Conservation (phyloP, 2,113 vertebrate species). For the Scortum barcoo region DNA sequence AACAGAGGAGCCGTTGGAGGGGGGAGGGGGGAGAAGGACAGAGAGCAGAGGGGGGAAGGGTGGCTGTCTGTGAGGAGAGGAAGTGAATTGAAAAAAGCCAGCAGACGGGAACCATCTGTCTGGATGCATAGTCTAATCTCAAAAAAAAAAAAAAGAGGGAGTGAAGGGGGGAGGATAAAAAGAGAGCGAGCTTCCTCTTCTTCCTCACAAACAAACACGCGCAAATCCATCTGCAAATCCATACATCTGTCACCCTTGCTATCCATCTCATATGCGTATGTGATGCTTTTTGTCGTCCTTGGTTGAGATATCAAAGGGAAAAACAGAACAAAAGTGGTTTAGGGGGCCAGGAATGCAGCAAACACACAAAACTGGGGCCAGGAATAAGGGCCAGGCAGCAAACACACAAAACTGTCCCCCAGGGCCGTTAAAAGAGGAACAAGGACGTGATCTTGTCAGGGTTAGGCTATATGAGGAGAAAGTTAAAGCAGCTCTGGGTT, state of each 20-base stretch:
- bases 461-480: conserved; percentile 25
- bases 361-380: conserved; percentile 61
- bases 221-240: conserved; percentile 2
- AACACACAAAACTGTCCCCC: conserved; percentile 59
- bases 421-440: conserved; percentile 57
- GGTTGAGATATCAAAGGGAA: conserved; percentile 68
- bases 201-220: conserved; percentile 33
- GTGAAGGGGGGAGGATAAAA: conserved; percentile 50
- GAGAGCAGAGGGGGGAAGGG: conserved; percentile 67
- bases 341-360: conserved; percentile 65
- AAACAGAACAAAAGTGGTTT: conserved; percentile 59
- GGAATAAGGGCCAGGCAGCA: conserved; percentile 64
- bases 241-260: conserved; percentile 11
- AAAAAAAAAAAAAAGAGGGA: conserved; percentile 46
- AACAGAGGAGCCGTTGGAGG: conserved; percentile 89
- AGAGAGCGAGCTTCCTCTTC: conserved; percentile 50
- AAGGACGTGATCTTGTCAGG: conserved; percentile 66
- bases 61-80: conserved; percentile 89
- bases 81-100: conserved; percentile 94
- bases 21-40: conserved; percentile 58
- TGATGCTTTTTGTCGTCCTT: conserved; percentile 49
- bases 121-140: conserved; percentile 89
- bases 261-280: conserved; percentile 50
- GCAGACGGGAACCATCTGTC: conserved; percentile 98
- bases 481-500: conserved; percentile 17